Evolutionary conservation across 2,797 vertebrate genomes (phyloP), one percentile per base, ranked within the genome.

Genomic region (Falco naumanni): DNA sequence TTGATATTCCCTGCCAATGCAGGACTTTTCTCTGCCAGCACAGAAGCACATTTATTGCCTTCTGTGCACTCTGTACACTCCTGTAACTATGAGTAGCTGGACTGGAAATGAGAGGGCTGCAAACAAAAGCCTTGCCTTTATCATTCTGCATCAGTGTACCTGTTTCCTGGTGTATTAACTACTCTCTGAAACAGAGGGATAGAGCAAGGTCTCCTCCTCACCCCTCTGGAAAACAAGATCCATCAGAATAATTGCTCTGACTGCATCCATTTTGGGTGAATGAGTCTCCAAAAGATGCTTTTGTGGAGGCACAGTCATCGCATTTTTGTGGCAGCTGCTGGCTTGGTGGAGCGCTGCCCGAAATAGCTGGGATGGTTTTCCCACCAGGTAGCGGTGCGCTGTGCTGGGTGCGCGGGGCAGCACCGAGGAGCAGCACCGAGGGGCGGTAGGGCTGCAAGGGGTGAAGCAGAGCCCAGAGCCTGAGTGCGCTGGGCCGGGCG

Each of bases 391-490:
- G 17, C 1, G 6, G 28, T 1, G 2, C 11, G 11, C 33, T 9
- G 45, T 60, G 60, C 64, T 56, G 6, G 13, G n/a, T 2, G 25
- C 14, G 2, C 39, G 2, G 2, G 3, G 48, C 53, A 57, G 77
- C 76, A 29, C 63, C 0, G 0, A 6, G 26, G 53, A 34, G 37
- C 53, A 57, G 77, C 76, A 29, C 63, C 0, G 0, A 6, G 26
- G 53, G 33, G 37, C 6, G 3, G 20, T 0, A 1, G 6, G 6
- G 31, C 26, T 59, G 37, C 1, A 1, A 28, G 54, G 56, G 53
- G 9, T 4, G 4, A 18, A 50, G 70, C 59, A 45, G 25, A 78
- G 56, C 80, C 48, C 5, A 1, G n/a, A 53, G 61, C 7, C 19
- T 4, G 41, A 8, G 65, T 5, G 7, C 2, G 16, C 65, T 53